These are phyloP conservation scores for Galago senegalensis DNA, from an alignment of 2,797 vertebrate genomes.

Conservation along the genomic window DNA sequence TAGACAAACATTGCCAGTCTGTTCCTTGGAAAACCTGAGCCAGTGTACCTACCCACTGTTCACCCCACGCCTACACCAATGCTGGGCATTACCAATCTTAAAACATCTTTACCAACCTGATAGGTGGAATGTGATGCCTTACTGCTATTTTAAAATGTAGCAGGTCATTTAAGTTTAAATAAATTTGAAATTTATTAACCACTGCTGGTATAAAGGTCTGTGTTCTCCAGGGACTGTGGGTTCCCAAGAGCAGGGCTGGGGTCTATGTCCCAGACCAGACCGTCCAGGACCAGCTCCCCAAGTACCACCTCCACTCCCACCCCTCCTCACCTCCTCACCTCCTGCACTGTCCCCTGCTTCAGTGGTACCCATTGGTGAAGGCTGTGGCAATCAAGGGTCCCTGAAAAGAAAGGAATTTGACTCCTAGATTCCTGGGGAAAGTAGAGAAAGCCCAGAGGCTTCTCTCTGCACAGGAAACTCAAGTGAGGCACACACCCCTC, in stretches of 20 bases:
- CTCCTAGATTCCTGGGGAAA: not conserved
- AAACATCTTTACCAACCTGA: not conserved
- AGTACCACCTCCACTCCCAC: not conserved
- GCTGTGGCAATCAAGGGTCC: slow-evolving; percentile 99
- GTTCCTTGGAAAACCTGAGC: not conserved
- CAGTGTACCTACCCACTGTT: not conserved
- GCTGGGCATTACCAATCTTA: not conserved
- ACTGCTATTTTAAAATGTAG: not conserved
- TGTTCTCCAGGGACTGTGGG: not conserved
- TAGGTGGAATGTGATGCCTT: not conserved
- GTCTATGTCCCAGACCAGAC: not conserved
- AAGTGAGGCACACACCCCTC: not conserved
- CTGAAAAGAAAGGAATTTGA: slow-evolving; percentile 88
- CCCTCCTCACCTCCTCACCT: slow-evolving; percentile 88
- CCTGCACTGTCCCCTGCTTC: slow-evolving; percentile 92
- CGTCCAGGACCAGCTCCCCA: not conserved
- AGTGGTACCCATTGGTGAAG: slow-evolving; percentile 99
- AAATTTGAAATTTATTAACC: not conserved
- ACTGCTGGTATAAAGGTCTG: not conserved
- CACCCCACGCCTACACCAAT: not conserved
- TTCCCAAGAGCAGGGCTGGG: not conserved
- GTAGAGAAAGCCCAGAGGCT: not conserved
- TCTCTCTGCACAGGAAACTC: not conserved
- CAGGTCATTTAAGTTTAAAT: not conserved
- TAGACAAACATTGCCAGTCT: not conserved